These are phyloP conservation scores for Pseudococcus viburni DNA, from an alignment of 2,888 invertebrate genomes.

Conservation along the genomic window DNA sequence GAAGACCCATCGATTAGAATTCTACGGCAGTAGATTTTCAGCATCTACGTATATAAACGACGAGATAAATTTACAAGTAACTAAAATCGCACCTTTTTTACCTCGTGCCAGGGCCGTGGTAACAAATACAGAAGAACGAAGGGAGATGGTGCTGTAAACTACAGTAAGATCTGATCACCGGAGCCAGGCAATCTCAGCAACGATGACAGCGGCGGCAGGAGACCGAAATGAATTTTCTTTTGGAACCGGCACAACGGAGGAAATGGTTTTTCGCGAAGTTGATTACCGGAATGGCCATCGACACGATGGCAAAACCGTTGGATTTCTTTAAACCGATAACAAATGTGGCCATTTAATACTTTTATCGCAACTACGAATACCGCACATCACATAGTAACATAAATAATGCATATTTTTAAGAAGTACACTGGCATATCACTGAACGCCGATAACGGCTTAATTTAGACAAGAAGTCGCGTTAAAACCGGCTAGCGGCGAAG, in stretches of 20 bases:
- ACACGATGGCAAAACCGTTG: conserved; percentile 59
- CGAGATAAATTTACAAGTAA: conserved; percentile 26
- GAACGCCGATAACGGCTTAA: conserved; percentile 45
- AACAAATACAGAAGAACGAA: conserved; percentile 37
- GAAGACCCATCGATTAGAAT: conserved; percentile 4
- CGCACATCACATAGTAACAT: conserved; percentile 61
- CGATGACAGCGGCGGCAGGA: conserved; percentile 4
- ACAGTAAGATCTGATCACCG: not conserved
- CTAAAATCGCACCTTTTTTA: conserved; percentile 65
- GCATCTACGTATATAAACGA: not conserved
- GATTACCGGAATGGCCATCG: conserved; percentile 63
- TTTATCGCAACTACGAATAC: conserved; percentile 37
- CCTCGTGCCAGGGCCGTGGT: conserved; percentile 66
- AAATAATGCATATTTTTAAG: conserved; percentile 36
- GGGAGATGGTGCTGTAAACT: not conserved
- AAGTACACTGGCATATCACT: conserved; percentile 47
- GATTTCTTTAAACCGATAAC: conserved; percentile 35
- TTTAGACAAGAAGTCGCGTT: conserved; percentile 27
- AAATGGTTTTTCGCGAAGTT: conserved; percentile 65
- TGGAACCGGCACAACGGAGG: conserved; percentile 63
- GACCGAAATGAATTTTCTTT: conserved; percentile 61
- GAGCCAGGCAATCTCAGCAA: not conserved
- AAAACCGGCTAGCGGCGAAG: conserved; percentile 37
- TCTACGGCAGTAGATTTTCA: not conserved
- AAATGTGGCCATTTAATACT: conserved; percentile 61